Evolutionary conservation across 2,888 invertebrate species (phyloP).

Genomic region (Didymodactylos carnosus): DNA sequence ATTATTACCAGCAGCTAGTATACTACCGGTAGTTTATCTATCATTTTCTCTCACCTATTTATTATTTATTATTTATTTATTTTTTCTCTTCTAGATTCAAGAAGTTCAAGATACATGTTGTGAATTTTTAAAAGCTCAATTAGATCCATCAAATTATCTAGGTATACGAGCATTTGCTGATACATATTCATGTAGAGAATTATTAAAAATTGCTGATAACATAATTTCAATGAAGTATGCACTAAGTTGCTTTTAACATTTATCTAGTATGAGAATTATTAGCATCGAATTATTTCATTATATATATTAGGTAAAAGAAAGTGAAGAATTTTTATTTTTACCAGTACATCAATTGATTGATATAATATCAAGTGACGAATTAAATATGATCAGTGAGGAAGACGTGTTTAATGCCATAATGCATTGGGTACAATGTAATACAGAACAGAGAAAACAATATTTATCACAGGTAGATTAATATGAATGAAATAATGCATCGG

Average conservation of each 20-base stretch:
- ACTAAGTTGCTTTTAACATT: no score
- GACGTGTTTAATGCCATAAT: constrained; percentile 89
- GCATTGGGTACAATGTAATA: constrained; percentile 94
- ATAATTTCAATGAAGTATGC: constrained; percentile 92
- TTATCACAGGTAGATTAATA: constrained; percentile 47
- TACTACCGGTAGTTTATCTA: constrained; percentile 52
- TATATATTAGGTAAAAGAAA: no score
- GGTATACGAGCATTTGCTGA: constrained; percentile 97
- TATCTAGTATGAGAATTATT: background rate
- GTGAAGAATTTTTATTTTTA: constrained; percentile 83
- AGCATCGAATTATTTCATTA: no score
- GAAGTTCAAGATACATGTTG: constrained; percentile 96
- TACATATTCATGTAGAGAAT: constrained; percentile 86
- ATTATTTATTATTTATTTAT: background rate
- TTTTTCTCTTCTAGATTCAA: constrained; percentile 40
- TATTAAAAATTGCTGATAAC: constrained; percentile 82
- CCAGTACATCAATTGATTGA: constrained; percentile 87
- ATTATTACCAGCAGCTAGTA: constrained; percentile 67
- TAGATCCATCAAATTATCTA: constrained; percentile 91
- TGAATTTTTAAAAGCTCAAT: constrained; percentile 47
- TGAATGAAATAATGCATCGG: background rate
- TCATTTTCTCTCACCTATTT: background rate
- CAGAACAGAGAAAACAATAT: constrained; percentile 69
- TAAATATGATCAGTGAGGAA: constrained; percentile 88
- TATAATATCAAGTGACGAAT: constrained; percentile 87